These are phyloP conservation scores for Halictus rubicundus DNA, from an alignment of 1,140 invertebrate genomes.

Conservation along the genomic window DNA sequence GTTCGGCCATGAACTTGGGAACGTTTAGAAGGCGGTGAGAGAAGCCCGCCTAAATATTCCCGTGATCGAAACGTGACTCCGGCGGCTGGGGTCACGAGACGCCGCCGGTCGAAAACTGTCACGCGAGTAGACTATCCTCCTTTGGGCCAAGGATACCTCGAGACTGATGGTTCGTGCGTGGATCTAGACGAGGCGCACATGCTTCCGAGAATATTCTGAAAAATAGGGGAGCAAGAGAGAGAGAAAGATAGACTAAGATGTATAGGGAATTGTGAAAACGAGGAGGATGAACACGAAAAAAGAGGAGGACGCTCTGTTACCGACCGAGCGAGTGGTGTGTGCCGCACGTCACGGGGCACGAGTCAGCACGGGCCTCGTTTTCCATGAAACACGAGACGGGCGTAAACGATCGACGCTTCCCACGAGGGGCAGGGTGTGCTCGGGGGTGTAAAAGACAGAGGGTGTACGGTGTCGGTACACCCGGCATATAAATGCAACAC, in stretches of 20 bases:
- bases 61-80: slow-evolving; percentile 46
- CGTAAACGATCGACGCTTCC: slow-evolving; percentile 32
- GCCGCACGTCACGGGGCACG: slow-evolving; percentile 36
- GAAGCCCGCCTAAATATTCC: slow-evolving; percentile 41
- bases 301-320: slow-evolving; percentile 35
- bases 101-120: slow-evolving; percentile 45
- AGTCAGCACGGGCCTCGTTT: slow-evolving; percentile 5
- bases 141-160: not conserved
- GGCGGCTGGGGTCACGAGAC: not conserved
- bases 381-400: slow-evolving; percentile 36
- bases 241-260: not conserved
- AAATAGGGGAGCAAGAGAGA: not conserved
- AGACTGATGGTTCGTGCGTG: not conserved
- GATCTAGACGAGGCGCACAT: too few relatives aligned
- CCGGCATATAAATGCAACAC: slow-evolving; percentile 43
- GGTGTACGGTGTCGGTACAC: slow-evolving; percentile 17
- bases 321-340: slow-evolving; percentile 43
- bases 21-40: not conserved
- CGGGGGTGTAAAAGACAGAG: not conserved
- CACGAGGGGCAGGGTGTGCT: not conserved
- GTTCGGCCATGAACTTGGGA: slow-evolving; percentile 29
- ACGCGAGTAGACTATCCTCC: not conserved
- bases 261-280: too few relatives aligned
- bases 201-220: not conserved
- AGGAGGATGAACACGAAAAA: too few relatives aligned